Evolutionary conservation across 2,888 invertebrate species (phyloP).

Genomic region (Temnothorax ravouxi): DNA sequence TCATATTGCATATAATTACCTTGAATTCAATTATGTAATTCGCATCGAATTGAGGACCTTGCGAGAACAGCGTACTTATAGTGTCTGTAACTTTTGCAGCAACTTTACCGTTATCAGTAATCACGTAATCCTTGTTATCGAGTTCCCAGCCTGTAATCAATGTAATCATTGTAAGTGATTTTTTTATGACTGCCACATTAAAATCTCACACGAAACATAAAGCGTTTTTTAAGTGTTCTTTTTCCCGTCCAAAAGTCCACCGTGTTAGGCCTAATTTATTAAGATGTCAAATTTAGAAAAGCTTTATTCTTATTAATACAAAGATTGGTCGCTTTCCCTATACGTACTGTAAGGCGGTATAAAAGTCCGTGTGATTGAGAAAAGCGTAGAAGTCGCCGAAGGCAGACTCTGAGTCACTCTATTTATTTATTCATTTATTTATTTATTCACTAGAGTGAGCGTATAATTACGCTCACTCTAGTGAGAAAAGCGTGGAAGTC

Average conservation of each 20-base stretch:
- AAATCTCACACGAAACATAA: conserved; percentile 3
- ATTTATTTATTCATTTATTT: too few relatives aligned
- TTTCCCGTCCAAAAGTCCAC: not conserved
- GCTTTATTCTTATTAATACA: not conserved
- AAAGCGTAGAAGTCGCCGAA: too few relatives aligned
- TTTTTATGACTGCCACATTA: not conserved
- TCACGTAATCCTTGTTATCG: conserved; percentile 84
- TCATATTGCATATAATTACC: conserved; percentile 78
- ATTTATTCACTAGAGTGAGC: too few relatives aligned
- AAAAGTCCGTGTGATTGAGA: conserved; percentile 87
- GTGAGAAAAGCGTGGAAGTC: too few relatives aligned
- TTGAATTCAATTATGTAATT: conserved; percentile 88
- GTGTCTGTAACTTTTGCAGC: conserved; percentile 85
- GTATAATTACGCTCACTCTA: too few relatives aligned
- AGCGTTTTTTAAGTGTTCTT: not conserved
- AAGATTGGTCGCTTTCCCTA: not conserved
- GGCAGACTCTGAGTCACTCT: too few relatives aligned
- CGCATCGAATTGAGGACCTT: conserved; percentile 86
- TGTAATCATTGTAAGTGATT: conserved; percentile 8
- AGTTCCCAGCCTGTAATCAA: conserved; percentile 85
- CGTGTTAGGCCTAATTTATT: too few relatives aligned
- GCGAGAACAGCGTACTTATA: conserved; percentile 86
- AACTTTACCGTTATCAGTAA: conserved; percentile 87
- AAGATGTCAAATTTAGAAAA: too few relatives aligned
- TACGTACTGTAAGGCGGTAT: conserved; percentile 86